These are phyloP conservation scores for Premnoplex brunnescens DNA, from an alignment of 2,797 vertebrate genomes.

Conservation along the genomic window DNA sequence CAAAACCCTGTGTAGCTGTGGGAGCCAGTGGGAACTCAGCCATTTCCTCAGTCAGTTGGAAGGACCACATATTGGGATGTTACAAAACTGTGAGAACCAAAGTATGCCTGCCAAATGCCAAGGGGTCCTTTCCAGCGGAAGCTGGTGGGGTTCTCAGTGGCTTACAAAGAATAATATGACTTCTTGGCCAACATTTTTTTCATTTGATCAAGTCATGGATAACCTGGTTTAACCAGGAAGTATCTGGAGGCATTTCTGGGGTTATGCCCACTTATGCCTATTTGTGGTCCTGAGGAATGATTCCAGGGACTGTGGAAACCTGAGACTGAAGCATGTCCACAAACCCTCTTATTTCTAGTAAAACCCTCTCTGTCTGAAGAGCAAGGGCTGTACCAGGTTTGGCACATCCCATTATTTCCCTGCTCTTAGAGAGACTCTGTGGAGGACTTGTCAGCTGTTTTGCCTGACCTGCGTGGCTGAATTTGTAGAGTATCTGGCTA, in stretches of 20 bases:
- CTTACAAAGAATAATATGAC: neutral
- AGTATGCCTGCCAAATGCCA: neutral
- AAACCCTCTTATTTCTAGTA: neutral
- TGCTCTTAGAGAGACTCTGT: neutral
- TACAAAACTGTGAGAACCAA: fast-evolving
- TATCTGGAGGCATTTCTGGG: neutral
- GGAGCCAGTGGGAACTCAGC: neutral
- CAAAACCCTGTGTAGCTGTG: neutral
- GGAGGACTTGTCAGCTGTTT: neutral
- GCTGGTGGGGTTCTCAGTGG: neutral
- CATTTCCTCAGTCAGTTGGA: neutral
- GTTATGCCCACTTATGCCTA: neutral
- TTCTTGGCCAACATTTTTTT: neutral
- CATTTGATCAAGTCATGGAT: neutral
- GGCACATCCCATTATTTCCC: neutral
- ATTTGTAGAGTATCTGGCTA: neutral
- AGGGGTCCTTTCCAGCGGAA: neutral
- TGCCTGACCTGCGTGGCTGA: fast-evolving
- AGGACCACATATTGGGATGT: neutral
- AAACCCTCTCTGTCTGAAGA: neutral
- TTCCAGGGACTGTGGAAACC: neutral
- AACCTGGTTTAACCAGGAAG: neutral
- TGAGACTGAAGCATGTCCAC: neutral
- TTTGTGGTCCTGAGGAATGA: neutral
- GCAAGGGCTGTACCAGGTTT: neutral